Conservation (phyloP, 2,888 invertebrate species). For the Myopa testacea region DNA sequence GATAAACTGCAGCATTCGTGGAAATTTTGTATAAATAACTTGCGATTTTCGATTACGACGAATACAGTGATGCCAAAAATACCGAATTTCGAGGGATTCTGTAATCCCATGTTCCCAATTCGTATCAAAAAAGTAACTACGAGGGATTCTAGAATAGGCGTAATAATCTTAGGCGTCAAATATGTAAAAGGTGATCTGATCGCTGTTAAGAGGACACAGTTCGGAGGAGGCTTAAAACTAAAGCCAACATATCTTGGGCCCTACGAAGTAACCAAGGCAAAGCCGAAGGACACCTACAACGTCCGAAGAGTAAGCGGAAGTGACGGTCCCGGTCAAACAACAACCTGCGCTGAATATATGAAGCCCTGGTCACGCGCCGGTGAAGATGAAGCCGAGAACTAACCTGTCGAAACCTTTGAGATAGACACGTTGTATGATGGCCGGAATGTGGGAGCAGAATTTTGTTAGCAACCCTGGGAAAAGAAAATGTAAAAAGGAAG, state of each 20-base stretch:
- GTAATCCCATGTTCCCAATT: too few species aligned
- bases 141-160: too few species aligned
- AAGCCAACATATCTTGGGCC: conserved; percentile 28
- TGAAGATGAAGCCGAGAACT: neutral
- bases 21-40: too few species aligned
- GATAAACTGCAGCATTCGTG: too few species aligned
- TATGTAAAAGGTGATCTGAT: conserved; percentile 11
- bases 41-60: too few species aligned
- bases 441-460: conserved; percentile 17
- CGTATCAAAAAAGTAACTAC: too few species aligned
- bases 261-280: conserved; percentile 20
- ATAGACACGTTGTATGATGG: neutral
- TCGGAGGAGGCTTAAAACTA: conserved; percentile 20
- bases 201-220: conserved; percentile 34
- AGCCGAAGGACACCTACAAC: conserved; percentile 30
- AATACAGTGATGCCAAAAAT: too few species aligned
- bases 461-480: neutral
- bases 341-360: conserved; percentile 34
- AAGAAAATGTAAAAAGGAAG: too few species aligned
- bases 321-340: conserved; percentile 23
- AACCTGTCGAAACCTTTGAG: conserved; percentile 1
- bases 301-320: conserved; percentile 5
- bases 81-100: too few species aligned
- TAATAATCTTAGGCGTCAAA: neutral
- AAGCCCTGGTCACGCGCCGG: conserved; percentile 24